phyloP scores from a whole-genome alignment of 2,113 vertebrate genomes.

The Lucifuga dentata region DNA sequence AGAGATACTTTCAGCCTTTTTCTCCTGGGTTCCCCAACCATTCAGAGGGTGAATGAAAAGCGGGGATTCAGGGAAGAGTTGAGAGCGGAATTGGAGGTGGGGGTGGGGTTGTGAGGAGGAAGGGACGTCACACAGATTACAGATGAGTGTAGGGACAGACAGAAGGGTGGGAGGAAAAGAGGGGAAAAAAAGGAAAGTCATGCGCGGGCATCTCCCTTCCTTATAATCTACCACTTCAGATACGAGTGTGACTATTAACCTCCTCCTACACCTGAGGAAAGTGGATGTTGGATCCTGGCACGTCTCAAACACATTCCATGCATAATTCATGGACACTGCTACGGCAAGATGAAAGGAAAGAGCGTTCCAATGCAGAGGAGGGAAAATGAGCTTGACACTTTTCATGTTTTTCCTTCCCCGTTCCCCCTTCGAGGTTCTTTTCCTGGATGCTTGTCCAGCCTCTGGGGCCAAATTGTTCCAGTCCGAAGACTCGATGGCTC shows the following conservation, averaged over 20 bases:
- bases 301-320: slow-evolving; percentile 52
- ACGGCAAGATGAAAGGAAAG: slow-evolving; percentile 66
- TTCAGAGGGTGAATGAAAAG: slow-evolving; percentile 73
- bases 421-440: slow-evolving; percentile 34
- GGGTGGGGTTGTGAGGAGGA: slow-evolving; percentile 11
- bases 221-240: slow-evolving; percentile 73
- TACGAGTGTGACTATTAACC: slow-evolving; percentile 73
- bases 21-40: slow-evolving; percentile 45
- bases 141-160: slow-evolving; percentile 57
- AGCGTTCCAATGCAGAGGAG: slow-evolving; percentile 37
- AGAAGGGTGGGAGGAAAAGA: slow-evolving; percentile 21
- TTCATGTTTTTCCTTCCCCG: slow-evolving; percentile 10
- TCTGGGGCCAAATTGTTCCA: slow-evolving; percentile 47
- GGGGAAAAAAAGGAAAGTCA: slow-evolving; percentile 17
- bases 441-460: slow-evolving; percentile 54
- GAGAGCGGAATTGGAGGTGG: slow-evolving; percentile 55
- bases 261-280: slow-evolving; percentile 62
- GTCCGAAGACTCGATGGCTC: slow-evolving; percentile 30
- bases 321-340: slow-evolving; percentile 73
- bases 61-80: slow-evolving; percentile 59
- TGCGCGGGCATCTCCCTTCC: slow-evolving; percentile 53
- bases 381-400: slow-evolving; percentile 58
- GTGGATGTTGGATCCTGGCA: slow-evolving; percentile 65
- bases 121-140: slow-evolving; percentile 64
- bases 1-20: slow-evolving; percentile 51